These are phyloP conservation scores for Caenorhabditis macrosperma DNA, from an alignment of 2,888 invertebrate species.

Conservation along the genomic window DNA sequence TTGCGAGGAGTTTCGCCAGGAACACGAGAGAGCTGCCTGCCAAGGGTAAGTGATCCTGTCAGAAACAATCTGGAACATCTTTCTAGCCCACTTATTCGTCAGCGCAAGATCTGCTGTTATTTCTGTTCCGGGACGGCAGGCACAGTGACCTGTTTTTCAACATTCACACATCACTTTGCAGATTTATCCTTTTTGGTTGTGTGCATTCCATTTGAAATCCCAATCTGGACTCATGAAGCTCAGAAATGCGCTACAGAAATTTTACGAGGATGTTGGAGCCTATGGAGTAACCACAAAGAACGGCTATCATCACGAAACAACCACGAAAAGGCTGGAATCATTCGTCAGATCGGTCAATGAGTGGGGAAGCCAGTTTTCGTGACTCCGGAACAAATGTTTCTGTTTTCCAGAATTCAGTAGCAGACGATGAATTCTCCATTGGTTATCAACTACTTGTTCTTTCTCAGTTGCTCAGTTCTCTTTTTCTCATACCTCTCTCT, in stretches of 20 bases:
- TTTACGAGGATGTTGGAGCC: conserved; percentile 89
- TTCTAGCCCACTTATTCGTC: no score
- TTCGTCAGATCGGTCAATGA: conserved; percentile 84
- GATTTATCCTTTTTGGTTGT: conserved; percentile 89
- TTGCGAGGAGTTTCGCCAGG: no score
- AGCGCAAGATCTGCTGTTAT: no score
- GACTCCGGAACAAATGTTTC: neutral
- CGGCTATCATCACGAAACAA: conserved; percentile 85
- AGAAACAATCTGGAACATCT: no score
- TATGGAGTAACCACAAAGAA: conserved; percentile 84
- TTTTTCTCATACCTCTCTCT: neutral
- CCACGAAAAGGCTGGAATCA: conserved; percentile 86
- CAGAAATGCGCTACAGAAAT: conserved; percentile 82
- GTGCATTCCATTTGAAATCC: conserved; percentile 86
- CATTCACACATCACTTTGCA: no score
- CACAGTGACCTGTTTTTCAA: neutral
- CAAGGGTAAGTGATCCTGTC: no score
- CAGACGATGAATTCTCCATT: conserved; percentile 74
- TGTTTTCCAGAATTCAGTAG: conserved; percentile 83
- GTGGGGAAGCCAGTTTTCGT: conserved; percentile 82
- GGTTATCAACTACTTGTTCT: no score
- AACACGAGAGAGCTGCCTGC: no score
- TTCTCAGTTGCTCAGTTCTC: neutral
- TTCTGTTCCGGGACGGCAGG: no score
- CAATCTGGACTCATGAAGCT: conserved; percentile 87